Evolutionary conservation across 2,113 vertebrate species (phyloP), one percentile per base, ranked within the genome.

Genomic region (Tachycineta bicolor): DNA sequence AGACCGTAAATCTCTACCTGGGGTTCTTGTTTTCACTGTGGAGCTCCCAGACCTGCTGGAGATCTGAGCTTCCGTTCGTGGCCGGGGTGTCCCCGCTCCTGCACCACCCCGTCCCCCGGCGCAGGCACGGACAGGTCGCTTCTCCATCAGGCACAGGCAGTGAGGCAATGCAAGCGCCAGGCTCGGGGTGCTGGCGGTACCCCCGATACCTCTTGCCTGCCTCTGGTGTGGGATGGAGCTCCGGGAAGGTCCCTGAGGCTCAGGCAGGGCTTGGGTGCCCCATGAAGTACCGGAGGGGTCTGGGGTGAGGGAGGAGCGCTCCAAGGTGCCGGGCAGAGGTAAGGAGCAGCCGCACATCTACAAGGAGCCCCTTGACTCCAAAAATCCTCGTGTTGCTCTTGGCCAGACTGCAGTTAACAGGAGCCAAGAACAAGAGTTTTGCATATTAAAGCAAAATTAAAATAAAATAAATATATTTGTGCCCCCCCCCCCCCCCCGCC

Each of bases 351-450:
- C 0, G 1, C 33, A 68, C 15, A 34, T 64, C 74, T 7, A 4
- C 22, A 53, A 87, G 87, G 88, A 89, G 75, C 80, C 75, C 75
- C 92, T 96, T 83, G 88, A 78, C 83, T 94, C 50, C 5, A 34
- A 92, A 78, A 83, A 70, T 33, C 63, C 81, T 12, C 6, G 0
- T 96, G 56, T 96, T 94, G 70, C 68, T 96, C 86, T 97, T 97
- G 96, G 95, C 93, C 6, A 28, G 39, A 53, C 64, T 56, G 37
- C 8, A 18, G 55, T 3, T 3, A 8, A 52, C 46, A 76, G 39
- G 43, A 91, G 90, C 97, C 97, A 97, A 97, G 71, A 96, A 71
- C 90, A 97, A 97, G 90, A 96, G 81, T 88, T 97, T 95, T 96
- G 86, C 64, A 86, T 83, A 97, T 94, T 95, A 97, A 96, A 96